Evolutionary conservation across 1,140 invertebrate species (phyloP), one percentile per base, ranked within the genome.

Genomic region (Penaeus indicus): DNA sequence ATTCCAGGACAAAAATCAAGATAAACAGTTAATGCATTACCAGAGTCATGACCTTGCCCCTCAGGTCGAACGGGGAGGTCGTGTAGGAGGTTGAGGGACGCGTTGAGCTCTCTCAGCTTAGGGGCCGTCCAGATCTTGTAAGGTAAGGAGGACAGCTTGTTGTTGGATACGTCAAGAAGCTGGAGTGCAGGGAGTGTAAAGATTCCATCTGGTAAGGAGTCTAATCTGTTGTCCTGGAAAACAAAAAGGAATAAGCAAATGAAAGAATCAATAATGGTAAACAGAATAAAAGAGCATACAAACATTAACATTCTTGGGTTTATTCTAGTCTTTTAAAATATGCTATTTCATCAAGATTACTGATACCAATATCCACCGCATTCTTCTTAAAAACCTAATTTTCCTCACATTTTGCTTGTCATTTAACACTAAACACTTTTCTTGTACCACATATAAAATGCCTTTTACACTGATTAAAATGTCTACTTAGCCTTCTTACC

Each of bases 141-240:
- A 0, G 98, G 98, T 62, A 99, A 92, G 82, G 94, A 93, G 72
- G 96, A 96, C n/a, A 99, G 93, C 92, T 97, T 97, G 92, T 99
- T 99, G 92, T 98, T 97, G 0, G 97, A 97, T 0, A 98, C 95
- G 92, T 99, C 98, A 90, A 99, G 93, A 8, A 96, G 96, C 32
- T 95, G 94, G 2, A 99, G 93, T 0, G 95, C 93, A 0, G 97
- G 97, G 67, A 99, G 94, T 38, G 92, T 92, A 93, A 99, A 97
- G 3, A 98, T 92, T 88, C 96, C 96, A 27, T 95, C 94, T 0
- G 97, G 97, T 19, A 99, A 92, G 67, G 94, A 93, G 89, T 97
- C 96, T 25, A 99, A 92, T 54, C 96, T 94, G 93, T 99, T 99
- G 92, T 98, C 96, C 93, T 98, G 95, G 1, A 97, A 54, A 19